These are phyloP conservation scores for Mormoops blainvillei DNA, from an alignment of 2,113 vertebrate genomes.

Conservation along the genomic window DNA sequence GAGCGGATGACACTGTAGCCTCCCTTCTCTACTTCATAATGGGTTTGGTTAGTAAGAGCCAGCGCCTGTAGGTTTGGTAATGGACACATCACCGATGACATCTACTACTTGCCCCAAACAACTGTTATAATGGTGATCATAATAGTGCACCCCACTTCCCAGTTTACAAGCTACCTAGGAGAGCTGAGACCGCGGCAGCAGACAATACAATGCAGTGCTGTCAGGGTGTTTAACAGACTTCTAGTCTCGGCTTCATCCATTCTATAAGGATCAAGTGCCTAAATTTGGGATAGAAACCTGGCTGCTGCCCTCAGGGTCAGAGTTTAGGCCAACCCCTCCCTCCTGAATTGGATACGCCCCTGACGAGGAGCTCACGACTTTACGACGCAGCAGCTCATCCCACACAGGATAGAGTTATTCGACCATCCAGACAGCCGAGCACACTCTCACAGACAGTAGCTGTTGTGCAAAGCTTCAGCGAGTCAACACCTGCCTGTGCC, in stretches of 20 bases:
- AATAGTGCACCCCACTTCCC: not conserved
- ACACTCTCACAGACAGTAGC: not conserved
- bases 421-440: not conserved
- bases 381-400: not conserved
- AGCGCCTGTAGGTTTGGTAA: not conserved
- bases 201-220: not conserved
- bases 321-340: not conserved
- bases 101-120: not conserved
- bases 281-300: not conserved
- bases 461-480: slow-evolving; percentile 34
- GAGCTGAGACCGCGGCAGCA: not conserved
- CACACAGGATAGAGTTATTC: not conserved
- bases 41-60: not conserved
- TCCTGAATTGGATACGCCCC: not conserved
- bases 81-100: not conserved
- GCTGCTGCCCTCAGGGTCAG: not conserved
- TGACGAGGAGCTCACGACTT: not conserved
- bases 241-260: not conserved
- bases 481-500: slow-evolving; percentile 61
- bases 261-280: not conserved
- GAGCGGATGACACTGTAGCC: too few species aligned
- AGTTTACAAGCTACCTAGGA: not conserved
- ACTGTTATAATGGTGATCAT: not conserved
- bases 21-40: not conserved
- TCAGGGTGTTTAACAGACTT: not conserved